phyloP scores from a whole-genome alignment of 1,140 invertebrate genomes.

The Thaumetopoea pityocampa region DNA sequence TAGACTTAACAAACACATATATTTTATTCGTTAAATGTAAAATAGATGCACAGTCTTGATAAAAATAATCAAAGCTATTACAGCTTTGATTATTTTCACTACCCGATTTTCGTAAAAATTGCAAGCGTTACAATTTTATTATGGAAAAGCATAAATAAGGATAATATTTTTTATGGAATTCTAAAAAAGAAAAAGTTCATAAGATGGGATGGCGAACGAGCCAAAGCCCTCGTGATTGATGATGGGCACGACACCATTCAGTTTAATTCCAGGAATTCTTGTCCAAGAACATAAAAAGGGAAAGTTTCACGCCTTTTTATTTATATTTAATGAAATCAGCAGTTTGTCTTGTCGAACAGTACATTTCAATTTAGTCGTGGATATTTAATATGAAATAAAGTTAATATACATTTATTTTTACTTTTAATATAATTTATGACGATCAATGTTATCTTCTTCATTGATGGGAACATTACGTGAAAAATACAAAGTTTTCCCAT shows the following conservation, averaged over 20 bases:
- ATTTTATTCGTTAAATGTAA: too few species aligned
- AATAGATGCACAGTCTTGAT: too few species aligned
- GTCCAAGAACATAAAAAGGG: slow-evolving; percentile 33
- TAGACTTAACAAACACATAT: too few species aligned
- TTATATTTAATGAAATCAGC: slow-evolving; percentile 18
- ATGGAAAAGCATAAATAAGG: slow-evolving; percentile 14
- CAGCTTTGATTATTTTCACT: too few species aligned
- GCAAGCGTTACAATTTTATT: neutral
- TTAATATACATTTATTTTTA: too few species aligned
- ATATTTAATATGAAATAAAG: slow-evolving; percentile 9
- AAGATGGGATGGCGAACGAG: slow-evolving; percentile 26
- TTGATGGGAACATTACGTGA: too few species aligned
- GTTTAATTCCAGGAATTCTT: slow-evolving; percentile 39
- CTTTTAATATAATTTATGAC: too few species aligned
- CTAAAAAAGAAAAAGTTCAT: slow-evolving; percentile 26
- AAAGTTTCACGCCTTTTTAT: slow-evolving; percentile 26
- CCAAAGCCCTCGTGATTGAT: slow-evolving; percentile 39
- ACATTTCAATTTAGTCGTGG: slow-evolving; percentile 12
- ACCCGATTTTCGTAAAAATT: slow-evolving; percentile 2
- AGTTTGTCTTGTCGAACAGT: slow-evolving; percentile 14
- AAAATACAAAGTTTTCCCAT: too few species aligned
- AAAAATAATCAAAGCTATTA: too few species aligned
- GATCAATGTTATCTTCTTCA: too few species aligned
- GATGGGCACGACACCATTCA: slow-evolving; percentile 39
- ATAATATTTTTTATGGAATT: slow-evolving; percentile 13